Evolutionary conservation across 2,797 vertebrate genomes (phyloP).

Genomic region (Aulostomus chinensis): DNA sequence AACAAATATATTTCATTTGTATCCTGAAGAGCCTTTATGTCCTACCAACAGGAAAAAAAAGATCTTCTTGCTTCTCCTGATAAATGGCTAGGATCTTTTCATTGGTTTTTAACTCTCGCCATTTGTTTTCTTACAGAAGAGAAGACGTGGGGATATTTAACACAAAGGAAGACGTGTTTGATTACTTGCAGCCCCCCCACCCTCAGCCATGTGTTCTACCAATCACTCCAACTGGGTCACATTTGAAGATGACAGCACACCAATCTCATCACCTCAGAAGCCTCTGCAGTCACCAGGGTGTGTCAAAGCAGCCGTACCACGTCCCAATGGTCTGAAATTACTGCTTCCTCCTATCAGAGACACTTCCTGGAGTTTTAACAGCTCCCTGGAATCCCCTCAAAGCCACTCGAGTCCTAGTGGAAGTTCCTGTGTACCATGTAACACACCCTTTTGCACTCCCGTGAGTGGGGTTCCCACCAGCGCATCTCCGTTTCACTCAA

Average conservation of each 20-base stretch:
- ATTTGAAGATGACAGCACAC: conserved; percentile 91
- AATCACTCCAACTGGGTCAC: conserved; percentile 97
- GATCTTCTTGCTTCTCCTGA: no score
- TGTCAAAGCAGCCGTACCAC: conserved; percentile 79
- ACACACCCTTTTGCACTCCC: conserved; percentile 90
- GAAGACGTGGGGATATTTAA: conserved; percentile 16
- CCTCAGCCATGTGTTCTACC: conserved; percentile 87
- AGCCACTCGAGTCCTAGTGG: conserved; percentile 80
- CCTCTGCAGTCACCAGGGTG: conserved; percentile 54
- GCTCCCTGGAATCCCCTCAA: conserved; percentile 85
- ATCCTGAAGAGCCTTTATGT: conserved; percentile 1
- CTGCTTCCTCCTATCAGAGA: conserved; percentile 83
- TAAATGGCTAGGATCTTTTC: no score
- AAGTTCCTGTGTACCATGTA: conserved; percentile 88
- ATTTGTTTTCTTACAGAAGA: conserved; percentile 55
- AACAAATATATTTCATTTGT: conserved; percentile 42
- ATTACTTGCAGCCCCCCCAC: conserved; percentile 8
- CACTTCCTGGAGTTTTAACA: conserved; percentile 79
- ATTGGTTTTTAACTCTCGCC: conserved; percentile 2
- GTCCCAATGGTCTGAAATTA: conserved; percentile 90
- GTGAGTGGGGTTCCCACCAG: conserved; percentile 81
- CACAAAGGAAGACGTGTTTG: conserved; percentile 34
- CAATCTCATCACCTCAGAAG: conserved; percentile 85
- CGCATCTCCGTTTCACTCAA: conserved; percentile 73
- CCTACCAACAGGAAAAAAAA: conserved; percentile 1